A percentile compares a stretch with the other conserved stretches of the same genome.
These are phyloP conservation scores for Amphipoea oculea DNA, from an alignment of 2,888 invertebrate species.

Conservation along the genomic window DNA sequence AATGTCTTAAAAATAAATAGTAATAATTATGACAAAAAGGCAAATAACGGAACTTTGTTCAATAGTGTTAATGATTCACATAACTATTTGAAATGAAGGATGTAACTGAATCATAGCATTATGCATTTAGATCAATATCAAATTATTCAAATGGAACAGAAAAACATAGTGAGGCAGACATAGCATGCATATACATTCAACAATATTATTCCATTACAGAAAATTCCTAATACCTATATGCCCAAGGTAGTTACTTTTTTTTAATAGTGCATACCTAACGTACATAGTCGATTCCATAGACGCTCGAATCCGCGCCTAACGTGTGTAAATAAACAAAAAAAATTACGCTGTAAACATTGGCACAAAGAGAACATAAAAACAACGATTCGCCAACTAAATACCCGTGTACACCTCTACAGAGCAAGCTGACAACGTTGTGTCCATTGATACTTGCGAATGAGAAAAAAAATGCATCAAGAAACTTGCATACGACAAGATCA, in stretches of 20 bases:
- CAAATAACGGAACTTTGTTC: background rate
- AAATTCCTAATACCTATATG: slow-evolving; percentile 38
- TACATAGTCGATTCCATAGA: slow-evolving; percentile 65
- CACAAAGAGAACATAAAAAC: slow-evolving; percentile 83
- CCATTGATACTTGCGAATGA: slow-evolving; percentile 64
- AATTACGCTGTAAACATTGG: slow-evolving; percentile 83
- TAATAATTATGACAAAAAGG: background rate
- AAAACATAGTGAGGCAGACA: slow-evolving; percentile 17
- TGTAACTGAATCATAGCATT: slow-evolving; percentile 49
- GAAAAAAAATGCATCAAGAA: slow-evolving; percentile 71
- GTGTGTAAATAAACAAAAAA: slow-evolving; percentile 88
- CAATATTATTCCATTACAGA: slow-evolving; percentile 27
- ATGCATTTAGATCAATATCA: slow-evolving; percentile 37
- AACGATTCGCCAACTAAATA: slow-evolving; percentile 80
- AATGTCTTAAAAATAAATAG: background rate
- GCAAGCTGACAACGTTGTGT: slow-evolving; percentile 65
- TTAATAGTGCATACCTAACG: slow-evolving; percentile 45
- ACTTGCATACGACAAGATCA: slow-evolving; percentile 59
- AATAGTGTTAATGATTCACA: slow-evolving; percentile 33
- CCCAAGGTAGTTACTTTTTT: slow-evolving; percentile 35
- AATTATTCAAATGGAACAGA: slow-evolving; percentile 24
- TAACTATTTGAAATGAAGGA: slow-evolving; percentile 13
- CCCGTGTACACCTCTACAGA: slow-evolving; percentile 60
- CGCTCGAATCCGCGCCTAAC: slow-evolving; percentile 75
- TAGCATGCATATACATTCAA: slow-evolving; percentile 17